Evolutionary conservation across 2,888 invertebrate genomes (phyloP), one percentile per base, ranked within the genome.

Genomic region (Marronus borbonicus): DNA sequence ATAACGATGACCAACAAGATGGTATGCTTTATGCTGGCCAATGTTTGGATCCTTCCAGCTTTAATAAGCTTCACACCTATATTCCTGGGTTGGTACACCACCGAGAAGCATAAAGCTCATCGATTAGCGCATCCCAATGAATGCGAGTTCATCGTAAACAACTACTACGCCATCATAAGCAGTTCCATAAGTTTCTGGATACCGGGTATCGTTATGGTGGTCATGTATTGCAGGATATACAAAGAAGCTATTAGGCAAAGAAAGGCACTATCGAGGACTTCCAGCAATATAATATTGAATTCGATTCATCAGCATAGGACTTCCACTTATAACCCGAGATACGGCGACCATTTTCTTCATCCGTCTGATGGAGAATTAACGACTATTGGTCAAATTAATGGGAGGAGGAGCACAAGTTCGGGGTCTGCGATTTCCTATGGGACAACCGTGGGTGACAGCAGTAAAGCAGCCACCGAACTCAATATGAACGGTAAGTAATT

Each of bases 131-230:
- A 95, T 86, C 95, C 95, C 3, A 92, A 96, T 85, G 92, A 92
- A 12, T 97, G 97, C 87, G 92, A 91, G 52, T 97, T 97, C 86
- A 94, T 95, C 85, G 96, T 95, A 17, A 97, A 97, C 87, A 93
- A 93, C 87, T 93, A 95, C 50, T 97, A 97, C 86, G 96, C 96
- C 8, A 91, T 97, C 78, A 94, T 97, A 80, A 96, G 96, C 69
- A 97, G 96, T 78, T 95, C 95, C 81, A 94, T 97, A 55, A 96
- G 96, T 49, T 97, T 97, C 88, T 97, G 97, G 97, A 96, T 97
- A 87, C 97, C 97, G 4, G 96, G 96, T 83, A 88, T 96, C 76
- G 96, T 97, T 44, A 97, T 97, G 97, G 93, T 97, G 84, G 94
- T 95, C 65, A 97, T 97, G 94, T 97, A 97, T 89, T 96, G 93